A percentile compares a stretch with the other conserved stretches of the same genome.
phyloP scores from a whole-genome alignment of 1,140 invertebrate species.

The Contarinia nasturtii region DNA sequence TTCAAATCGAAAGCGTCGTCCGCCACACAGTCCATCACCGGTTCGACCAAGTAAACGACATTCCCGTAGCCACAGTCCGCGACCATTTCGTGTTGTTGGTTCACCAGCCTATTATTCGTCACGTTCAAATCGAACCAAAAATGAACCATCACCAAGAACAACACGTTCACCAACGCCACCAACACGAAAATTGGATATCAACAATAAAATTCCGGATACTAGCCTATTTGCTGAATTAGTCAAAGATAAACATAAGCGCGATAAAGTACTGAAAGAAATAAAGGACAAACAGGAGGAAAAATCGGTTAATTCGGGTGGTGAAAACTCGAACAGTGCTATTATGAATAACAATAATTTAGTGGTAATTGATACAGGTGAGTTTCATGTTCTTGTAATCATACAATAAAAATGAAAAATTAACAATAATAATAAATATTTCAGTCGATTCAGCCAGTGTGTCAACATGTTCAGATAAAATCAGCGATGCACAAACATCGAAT shows the following conservation, averaged over 20 bases:
- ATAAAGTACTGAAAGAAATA: slow-evolving; percentile 47
- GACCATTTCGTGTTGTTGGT: background rate
- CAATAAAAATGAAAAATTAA: too few relatives aligned
- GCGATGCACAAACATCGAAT: background rate
- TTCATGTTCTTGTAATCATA: too few relatives aligned
- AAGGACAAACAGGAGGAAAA: slow-evolving; percentile 36
- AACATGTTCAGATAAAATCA: too few relatives aligned
- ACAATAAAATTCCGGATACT: slow-evolving; percentile 61
- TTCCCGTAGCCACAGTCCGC: slow-evolving; percentile 7
- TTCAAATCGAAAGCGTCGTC: background rate
- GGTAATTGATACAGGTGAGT: too few relatives aligned
- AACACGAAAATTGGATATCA: slow-evolving; percentile 31
- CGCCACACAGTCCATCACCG: background rate
- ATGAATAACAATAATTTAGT: background rate
- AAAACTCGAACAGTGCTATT: slow-evolving; percentile 1
- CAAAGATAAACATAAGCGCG: slow-evolving; percentile 61
- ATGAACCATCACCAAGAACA: background rate
- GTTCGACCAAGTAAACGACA: slow-evolving; percentile 9
- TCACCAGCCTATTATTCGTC: background rate
- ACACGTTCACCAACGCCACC: background rate
- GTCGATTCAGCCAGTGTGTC: too few relatives aligned
- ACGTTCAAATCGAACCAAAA: background rate
- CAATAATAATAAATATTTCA: too few relatives aligned
- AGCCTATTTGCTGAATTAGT: slow-evolving; percentile 75
- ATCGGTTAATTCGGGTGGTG: slow-evolving; percentile 1